Evolutionary conservation across 2,888 invertebrate genomes (phyloP), one percentile per base, ranked within the genome.

Genomic region (Caenorhabditis sp.): DNA sequence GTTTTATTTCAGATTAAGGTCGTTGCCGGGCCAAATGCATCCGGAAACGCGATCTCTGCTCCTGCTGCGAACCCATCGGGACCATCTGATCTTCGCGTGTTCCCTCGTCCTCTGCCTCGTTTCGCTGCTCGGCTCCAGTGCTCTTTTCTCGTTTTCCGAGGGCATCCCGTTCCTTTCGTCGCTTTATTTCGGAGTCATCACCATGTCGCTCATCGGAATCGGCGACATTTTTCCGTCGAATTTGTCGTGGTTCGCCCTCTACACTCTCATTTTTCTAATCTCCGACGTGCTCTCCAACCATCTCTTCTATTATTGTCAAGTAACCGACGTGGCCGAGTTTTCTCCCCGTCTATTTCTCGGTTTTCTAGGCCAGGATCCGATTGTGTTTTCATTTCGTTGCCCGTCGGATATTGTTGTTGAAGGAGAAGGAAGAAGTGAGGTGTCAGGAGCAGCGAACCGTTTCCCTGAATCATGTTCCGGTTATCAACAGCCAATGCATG

Each of bases 401-500:
- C 43, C 66, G 61, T 7, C 39, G 32, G 27, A 15, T 65, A 8
- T 37, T 74, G 8, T 37, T 70, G 5, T 13, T 30, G 6, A 50
- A 24, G 32, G 22, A 46, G 22, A 30, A 52, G 2, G 17, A 52
- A 26, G 39, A 26, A 15, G 20, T 3, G 6, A 9, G 35, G 2
- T 2, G 9, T 2, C 11, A 35, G 35, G 35, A 35, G 11, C 11
- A 35, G 17, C 13, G 20, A 13, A 63, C 72, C 26, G 43, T 66
- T 20, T 48, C 66, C 11, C 32, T 74, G 0, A 48, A 53, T 13
- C 46, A 66, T 22, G 50, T 74, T 9, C 74, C 74, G 13, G 39
- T 74, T 4, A 68, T 74, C 8, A 74, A 58, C 17, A 74, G 24
- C 9, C 59, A 74, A 43, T 74, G 74, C 48, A 74, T 74, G 74